Conservation (phyloP, 2,113 vertebrate genomes). For the Scomber scombrus region DNA sequence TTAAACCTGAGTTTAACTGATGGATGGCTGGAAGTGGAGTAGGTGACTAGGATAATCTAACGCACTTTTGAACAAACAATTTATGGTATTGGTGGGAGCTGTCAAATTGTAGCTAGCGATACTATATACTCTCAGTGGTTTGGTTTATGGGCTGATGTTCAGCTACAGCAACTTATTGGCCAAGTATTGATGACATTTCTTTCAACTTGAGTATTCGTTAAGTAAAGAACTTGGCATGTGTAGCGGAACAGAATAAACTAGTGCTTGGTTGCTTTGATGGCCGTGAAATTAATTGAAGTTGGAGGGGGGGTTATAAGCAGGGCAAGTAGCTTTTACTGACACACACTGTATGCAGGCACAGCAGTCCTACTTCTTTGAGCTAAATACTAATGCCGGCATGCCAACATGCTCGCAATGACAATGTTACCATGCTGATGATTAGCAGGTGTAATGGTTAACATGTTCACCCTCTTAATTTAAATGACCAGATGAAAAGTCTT, state of each 20-base stretch:
- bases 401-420: neutral
- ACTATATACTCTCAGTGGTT: neutral
- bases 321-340: neutral
- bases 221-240: neutral
- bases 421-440: no score
- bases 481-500: no score
- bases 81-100: neutral
- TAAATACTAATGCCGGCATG: neutral
- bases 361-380: no score
- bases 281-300: no score
- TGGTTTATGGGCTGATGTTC: neutral
- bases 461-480: no score
- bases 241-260: no score
- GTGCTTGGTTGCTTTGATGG: no score
- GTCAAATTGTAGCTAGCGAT: neutral
- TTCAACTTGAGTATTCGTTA: neutral
- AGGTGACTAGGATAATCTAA: conserved; percentile 39
- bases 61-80: conserved; percentile 15
- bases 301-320: neutral
- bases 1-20: conserved; percentile 53
- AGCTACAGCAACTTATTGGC: no score
- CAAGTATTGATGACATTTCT: neutral
- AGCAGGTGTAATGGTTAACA: no score
- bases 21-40: conserved; percentile 32
- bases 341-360: no score